Conservation (phyloP, 2,113 vertebrate genomes). For the Anser brachyrhynchus region DNA sequence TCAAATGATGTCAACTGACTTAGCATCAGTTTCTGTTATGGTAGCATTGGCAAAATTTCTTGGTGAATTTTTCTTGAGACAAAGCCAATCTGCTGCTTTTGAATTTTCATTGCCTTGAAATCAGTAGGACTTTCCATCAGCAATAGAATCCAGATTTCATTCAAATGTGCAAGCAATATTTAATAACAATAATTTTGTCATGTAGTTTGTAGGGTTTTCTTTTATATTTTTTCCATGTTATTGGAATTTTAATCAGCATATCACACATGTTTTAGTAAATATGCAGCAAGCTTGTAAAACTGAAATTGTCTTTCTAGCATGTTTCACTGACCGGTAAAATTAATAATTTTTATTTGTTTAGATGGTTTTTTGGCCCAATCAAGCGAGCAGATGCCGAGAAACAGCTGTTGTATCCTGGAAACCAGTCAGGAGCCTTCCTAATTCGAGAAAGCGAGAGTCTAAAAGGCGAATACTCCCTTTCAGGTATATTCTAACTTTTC, state of each 20-base stretch:
- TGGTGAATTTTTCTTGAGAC: neutral
- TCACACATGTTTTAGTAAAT: constrained; percentile 27
- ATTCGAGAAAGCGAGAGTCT: constrained; percentile 91
- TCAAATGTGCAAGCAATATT: neutral
- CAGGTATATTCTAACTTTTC: constrained; percentile 78
- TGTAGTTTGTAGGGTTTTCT: neutral
- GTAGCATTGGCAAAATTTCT: neutral
- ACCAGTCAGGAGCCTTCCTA: constrained; percentile 85
- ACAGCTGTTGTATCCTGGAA: constrained; percentile 79
- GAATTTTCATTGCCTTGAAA: neutral
- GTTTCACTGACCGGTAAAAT: constrained; percentile 22
- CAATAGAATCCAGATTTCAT: neutral
- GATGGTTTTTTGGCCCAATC: constrained; percentile 91
- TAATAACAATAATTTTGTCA: neutral
- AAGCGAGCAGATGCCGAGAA: constrained; percentile 91
- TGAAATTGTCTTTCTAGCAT: neutral
- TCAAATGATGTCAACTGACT: neutral
- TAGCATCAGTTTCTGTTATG: neutral
- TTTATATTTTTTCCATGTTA: neutral
- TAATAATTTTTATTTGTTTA: constrained; percentile 68
- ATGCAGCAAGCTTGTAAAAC: neutral
- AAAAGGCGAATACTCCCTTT: constrained; percentile 86
- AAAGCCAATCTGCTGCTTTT: neutral
- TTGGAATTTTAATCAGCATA: neutral
- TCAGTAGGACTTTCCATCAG: neutral